Evolutionary conservation across 2,797 vertebrate genomes (phyloP).

Genomic region (Buceros bicornis): DNA sequence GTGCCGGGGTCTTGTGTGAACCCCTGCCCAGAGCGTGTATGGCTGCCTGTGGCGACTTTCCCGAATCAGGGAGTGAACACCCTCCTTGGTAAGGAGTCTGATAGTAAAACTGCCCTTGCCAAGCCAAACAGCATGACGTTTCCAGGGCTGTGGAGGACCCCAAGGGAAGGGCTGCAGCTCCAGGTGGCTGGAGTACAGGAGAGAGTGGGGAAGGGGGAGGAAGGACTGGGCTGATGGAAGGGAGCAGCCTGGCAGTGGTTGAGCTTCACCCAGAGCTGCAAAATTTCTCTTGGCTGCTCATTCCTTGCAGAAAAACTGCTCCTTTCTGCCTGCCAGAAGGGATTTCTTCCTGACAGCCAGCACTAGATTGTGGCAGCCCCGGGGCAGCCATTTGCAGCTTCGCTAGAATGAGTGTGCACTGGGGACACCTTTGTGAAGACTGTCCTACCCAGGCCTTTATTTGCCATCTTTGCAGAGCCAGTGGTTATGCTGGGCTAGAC

Average conservation of each 20-base stretch:
- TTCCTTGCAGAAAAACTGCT: slow-evolving; percentile 5
- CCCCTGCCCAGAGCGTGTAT: neutral
- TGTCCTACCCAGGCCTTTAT: neutral
- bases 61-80: neutral
- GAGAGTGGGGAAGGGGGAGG: neutral
- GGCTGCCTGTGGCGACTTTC: neutral
- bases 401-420: neutral
- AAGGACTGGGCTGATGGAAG: neutral
- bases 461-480: neutral
- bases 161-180: slow-evolving; percentile 15
- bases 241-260: neutral
- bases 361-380: neutral
- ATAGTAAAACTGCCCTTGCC: neutral
- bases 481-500: neutral
- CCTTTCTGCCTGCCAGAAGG: slow-evolving; percentile 9
- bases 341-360: neutral
- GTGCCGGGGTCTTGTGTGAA: neutral
- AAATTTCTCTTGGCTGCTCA: neutral
- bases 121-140: neutral
- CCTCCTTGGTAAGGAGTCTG: neutral
- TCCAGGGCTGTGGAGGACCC: slow-evolving; percentile 19
- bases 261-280: neutral
- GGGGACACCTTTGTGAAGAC: neutral
- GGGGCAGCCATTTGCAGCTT: neutral
- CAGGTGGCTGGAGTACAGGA: slow-evolving; percentile 33